These are phyloP conservation scores for Echiichthys vipera DNA, from an alignment of 2,797 vertebrate species.

Conservation along the genomic window DNA sequence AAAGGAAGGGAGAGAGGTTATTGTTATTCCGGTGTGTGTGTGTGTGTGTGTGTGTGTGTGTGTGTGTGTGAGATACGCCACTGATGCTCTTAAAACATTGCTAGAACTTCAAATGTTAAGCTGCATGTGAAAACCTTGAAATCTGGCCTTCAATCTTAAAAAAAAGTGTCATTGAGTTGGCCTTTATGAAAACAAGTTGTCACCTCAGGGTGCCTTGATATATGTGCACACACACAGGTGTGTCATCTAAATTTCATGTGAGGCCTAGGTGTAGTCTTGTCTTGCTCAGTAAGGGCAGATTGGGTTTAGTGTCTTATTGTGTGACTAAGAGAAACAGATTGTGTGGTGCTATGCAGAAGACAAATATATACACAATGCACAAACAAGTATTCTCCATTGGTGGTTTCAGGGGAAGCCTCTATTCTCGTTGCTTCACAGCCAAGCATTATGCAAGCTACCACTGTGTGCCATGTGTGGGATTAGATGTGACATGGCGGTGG, in stretches of 20 bases:
- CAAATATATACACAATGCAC: conserved; percentile 32
- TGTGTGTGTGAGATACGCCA: too few species aligned
- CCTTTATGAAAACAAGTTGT: not conserved
- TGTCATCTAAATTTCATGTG: not conserved
- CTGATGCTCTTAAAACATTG: too few species aligned
- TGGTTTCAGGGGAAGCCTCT: conserved; percentile 34
- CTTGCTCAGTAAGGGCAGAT: conserved; percentile 3
- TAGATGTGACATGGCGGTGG: conserved; percentile 47
- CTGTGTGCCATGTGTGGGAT: conserved; percentile 38
- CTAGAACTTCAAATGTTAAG: not conserved
- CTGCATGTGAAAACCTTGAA: not conserved
- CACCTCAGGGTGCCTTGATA: not conserved
- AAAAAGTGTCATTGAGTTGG: not conserved
- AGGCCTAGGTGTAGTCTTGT: not conserved
- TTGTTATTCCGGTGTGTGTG: too few species aligned
- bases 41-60: too few species aligned
- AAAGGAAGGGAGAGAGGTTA: too few species aligned
- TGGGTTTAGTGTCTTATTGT: conserved; percentile 12
- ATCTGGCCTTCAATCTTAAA: not conserved
- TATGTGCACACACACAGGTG: not conserved
- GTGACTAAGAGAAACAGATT: conserved; percentile 49
- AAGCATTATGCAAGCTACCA: conserved; percentile 4
- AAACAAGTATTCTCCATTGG: conserved; percentile 26
- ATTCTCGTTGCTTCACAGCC: conserved; percentile 19
- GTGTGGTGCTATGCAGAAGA: conserved; percentile 31